These are phyloP conservation scores for Meleagris gallopavo DNA, from an alignment of 2,113 vertebrate genomes.

Conservation along the genomic window DNA sequence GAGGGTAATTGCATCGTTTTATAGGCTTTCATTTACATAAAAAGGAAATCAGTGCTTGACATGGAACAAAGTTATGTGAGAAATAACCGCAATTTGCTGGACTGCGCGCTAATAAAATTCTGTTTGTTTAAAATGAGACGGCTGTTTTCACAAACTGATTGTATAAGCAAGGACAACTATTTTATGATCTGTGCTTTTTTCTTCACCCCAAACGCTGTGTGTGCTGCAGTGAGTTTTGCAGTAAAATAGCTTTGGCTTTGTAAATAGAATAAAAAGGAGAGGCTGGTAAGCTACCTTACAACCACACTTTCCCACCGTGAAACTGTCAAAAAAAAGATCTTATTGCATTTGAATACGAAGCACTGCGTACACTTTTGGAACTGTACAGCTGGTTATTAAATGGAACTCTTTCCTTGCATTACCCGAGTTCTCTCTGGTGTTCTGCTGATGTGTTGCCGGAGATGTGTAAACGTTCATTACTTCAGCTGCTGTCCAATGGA, in stretches of 20 bases:
- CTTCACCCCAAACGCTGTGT: neutral
- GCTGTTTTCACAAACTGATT: neutral
- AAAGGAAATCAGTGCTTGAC: conserved; percentile 31
- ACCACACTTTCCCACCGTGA: neutral
- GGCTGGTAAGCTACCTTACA: neutral
- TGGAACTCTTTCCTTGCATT: neutral
- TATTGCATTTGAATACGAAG: neutral
- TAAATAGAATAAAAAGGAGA: neutral
- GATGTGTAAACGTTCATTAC: neutral
- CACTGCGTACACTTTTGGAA: accelerated
- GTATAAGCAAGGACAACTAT: neutral
- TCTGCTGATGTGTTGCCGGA: neutral
- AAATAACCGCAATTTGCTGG: conserved; percentile 1
- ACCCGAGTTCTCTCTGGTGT: neutral
- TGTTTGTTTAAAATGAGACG: neutral
- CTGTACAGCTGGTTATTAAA: neutral
- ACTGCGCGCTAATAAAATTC: neutral
- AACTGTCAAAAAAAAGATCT: neutral
- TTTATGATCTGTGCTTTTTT: neutral
- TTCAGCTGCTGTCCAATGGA: neutral
- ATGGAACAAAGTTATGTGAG: neutral
- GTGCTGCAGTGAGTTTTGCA: neutral
- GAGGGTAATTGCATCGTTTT: conserved; percentile 9
- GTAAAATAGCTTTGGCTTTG: neutral
- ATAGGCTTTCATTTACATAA: conserved; percentile 40